Conservation (phyloP, 2,113 vertebrate species). For the Vulpes ferrilata region DNA sequence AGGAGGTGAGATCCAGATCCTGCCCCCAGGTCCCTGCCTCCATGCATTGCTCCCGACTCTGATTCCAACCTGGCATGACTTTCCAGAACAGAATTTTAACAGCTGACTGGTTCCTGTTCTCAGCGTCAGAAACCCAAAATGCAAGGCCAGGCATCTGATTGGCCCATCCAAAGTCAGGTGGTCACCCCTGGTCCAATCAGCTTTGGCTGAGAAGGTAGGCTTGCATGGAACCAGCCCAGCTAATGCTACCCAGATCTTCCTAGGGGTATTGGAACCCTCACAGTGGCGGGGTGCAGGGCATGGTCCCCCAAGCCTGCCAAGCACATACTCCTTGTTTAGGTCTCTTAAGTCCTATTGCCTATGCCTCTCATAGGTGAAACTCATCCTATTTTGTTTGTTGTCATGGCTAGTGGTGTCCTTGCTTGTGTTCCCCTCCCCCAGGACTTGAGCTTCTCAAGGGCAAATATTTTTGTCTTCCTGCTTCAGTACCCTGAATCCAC, state of each 20-base stretch:
- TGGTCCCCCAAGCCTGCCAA: not conserved
- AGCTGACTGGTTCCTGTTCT: not conserved
- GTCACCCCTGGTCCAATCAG: not conserved
- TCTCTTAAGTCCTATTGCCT: not conserved
- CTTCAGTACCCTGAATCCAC: not conserved
- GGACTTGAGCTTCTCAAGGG: not conserved
- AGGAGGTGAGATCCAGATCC: not conserved
- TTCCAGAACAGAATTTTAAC: not conserved
- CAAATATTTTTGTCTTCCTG: conserved; percentile 35
- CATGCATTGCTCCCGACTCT: not conserved
- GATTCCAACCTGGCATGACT: not conserved
- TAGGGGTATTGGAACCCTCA: not conserved
- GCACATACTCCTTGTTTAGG: not conserved
- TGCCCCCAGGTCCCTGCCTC: not conserved
- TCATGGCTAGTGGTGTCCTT: not conserved
- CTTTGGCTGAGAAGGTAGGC: not conserved
- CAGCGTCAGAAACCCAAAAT: not conserved
- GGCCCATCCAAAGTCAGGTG: not conserved
- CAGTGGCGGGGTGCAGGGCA: not conserved
- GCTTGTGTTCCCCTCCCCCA: not conserved
- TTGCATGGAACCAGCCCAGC: not conserved
- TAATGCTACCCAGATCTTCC: not conserved
- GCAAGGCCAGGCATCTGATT: not conserved
- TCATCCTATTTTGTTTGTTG: not conserved
- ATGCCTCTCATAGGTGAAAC: not conserved